Evolutionary conservation across 2,797 vertebrate genomes (phyloP), one percentile per base, ranked within the genome.

Genomic region (Helostoma temminkii): DNA sequence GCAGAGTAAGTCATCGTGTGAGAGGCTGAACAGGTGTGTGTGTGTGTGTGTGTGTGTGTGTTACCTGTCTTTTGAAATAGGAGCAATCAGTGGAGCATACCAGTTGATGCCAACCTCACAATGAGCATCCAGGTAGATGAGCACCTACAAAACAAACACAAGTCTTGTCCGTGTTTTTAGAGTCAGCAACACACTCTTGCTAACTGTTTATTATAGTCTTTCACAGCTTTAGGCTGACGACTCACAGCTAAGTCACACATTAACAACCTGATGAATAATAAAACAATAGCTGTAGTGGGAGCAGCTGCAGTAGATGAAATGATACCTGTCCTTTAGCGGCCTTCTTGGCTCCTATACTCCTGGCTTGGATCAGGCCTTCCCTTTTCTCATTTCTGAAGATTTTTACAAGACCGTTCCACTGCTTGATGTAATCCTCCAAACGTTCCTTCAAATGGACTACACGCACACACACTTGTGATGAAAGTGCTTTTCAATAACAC

Each of bases 31-130:
- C 12, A 47, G 1, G 21, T 30, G 22, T n/a, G 37, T 22, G 25
- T 50, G 55, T 66, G n/a, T 56, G 24, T 49, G 54, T 52, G 21
- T 48, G 12, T 15, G 30, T 56, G 37, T 54, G 52, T 50, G 22
- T 71, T 97, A 99, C 98, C 98, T 97, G 96, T 99, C 97, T 87
- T 96, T 94, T 85, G 98, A 95, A 91, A 99, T 99, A 41, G 98
- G 98, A 71, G 97, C 96, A 85, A 99, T 91, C 79, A 99, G 93
- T 37, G 98, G 95, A n/a, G 96, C 91, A 60, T 99, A 99, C 98
- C 98, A 99, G 92, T 99, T 99, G 84, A 96, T 86, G 68, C 94
- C 95, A 83, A 99, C 98, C 83, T 99, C 98, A 91, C 98, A 99
- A 77, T 99, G 98, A 81, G 98, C 98, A 88, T 99, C 98, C 70